These are phyloP conservation scores for Siniperca undulata DNA, from an alignment of 2,797 vertebrate genomes.

Conservation along the genomic window DNA sequence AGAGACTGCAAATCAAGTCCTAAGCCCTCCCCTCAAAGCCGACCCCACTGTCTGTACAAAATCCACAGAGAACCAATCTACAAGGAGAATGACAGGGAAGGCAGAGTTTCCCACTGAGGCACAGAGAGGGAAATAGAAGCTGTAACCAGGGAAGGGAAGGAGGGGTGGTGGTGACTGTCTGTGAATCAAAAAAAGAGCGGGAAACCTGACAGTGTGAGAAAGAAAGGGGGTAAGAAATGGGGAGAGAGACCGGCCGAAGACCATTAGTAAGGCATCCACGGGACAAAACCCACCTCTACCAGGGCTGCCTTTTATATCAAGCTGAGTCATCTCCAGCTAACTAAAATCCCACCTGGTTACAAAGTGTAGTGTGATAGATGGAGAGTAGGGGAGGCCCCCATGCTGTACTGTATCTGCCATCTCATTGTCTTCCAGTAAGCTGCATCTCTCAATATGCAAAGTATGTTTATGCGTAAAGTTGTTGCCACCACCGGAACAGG, in stretches of 20 bases:
- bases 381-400: conserved; percentile 10
- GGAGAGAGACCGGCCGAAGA: neutral
- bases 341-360: conserved; percentile 54
- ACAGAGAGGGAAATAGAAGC: conserved; percentile 57
- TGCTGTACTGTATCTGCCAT: neutral
- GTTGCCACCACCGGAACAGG: neutral
- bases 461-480: neutral
- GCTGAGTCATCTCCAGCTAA: conserved; percentile 58
- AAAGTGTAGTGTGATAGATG: conserved; percentile 39
- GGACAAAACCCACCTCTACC: conserved; percentile 35
- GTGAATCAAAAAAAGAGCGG: conserved; percentile 70
- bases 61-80: conserved; percentile 64
- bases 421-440: conserved; percentile 53
- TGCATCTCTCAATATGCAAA: neutral
- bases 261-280: conserved; percentile 30
- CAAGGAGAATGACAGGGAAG: conserved; percentile 68
- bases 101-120: conserved; percentile 70
- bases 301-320: conserved; percentile 25
- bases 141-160: conserved; percentile 52
- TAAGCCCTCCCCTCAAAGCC: conserved; percentile 69
- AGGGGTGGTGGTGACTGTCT: conserved; percentile 28
- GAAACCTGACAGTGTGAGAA: conserved; percentile 58
- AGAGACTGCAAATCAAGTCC: conserved; percentile 77
- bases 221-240: neutral
- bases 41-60: conserved; percentile 64